Percentiles rank a stretch among this genome's conserved stretches.
phyloP scores from a whole-genome alignment of 1,140 invertebrate genomes.

The Aphidius ervi region DNA sequence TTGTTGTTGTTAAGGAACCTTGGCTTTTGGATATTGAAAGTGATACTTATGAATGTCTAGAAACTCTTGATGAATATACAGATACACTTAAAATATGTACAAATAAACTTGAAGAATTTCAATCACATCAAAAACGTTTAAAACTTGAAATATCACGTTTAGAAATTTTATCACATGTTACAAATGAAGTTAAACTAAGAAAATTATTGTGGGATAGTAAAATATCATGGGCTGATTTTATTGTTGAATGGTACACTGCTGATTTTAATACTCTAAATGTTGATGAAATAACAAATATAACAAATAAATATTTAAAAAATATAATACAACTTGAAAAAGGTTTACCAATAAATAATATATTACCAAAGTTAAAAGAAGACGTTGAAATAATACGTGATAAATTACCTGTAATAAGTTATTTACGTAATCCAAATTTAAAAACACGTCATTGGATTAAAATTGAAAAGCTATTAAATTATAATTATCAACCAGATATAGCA shows the following conservation, averaged over 20 bases:
- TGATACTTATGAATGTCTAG: slow-evolving; percentile 60
- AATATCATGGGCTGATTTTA: slow-evolving; percentile 63
- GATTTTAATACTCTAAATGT: slow-evolving; percentile 68
- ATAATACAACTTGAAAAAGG: slow-evolving; percentile 73
- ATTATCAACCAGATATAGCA: slow-evolving; percentile 64
- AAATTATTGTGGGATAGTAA: slow-evolving; percentile 74
- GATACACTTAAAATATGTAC: slow-evolving; percentile 60
- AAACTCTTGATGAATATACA: slow-evolving; percentile 60
- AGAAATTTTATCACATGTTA: slow-evolving; percentile 73
- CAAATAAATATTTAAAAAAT: slow-evolving; percentile 66
- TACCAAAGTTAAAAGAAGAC: slow-evolving; percentile 68
- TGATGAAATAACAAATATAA: slow-evolving; percentile 66
- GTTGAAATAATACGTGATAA: slow-evolving; percentile 74
- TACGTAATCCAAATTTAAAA: slow-evolving; percentile 71
- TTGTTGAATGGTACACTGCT: slow-evolving; percentile 60
- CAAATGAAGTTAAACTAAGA: slow-evolving; percentile 71
- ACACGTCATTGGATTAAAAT: slow-evolving; percentile 80
- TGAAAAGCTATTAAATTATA: slow-evolving; percentile 67
- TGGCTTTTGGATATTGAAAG: slow-evolving; percentile 71
- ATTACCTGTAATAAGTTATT: slow-evolving; percentile 68
- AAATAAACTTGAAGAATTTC: slow-evolving; percentile 63
- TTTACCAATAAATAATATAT: slow-evolving; percentile 70
- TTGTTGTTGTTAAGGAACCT: slow-evolving; percentile 62
- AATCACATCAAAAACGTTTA: slow-evolving; percentile 67
- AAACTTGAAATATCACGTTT: slow-evolving; percentile 74